Conservation (phyloP, 2,888 invertebrate genomes). For the Mantis religiosa region DNA sequence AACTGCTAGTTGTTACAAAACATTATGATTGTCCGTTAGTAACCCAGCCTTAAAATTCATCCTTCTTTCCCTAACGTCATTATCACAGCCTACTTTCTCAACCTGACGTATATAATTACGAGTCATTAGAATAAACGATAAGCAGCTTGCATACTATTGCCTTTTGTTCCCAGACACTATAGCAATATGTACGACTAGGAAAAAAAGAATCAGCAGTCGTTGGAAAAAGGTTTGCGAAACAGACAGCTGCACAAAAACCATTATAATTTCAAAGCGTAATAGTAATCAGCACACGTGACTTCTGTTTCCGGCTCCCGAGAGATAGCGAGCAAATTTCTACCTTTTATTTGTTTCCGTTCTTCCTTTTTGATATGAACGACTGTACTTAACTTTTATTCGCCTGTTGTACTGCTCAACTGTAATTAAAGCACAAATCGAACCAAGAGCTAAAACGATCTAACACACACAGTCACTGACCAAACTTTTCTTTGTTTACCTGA, state of each 20-base stretch:
- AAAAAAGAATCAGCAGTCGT: neutral
- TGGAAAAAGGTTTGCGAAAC: neutral
- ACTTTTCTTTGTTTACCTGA: neutral
- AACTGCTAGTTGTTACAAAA: neutral
- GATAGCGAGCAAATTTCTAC: neutral
- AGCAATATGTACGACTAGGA: neutral
- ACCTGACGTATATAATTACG: neutral
- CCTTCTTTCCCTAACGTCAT: neutral
- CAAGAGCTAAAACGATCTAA: neutral
- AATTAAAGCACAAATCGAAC: neutral
- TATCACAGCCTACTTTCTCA: neutral
- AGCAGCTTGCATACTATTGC: neutral
- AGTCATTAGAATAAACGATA: conserved; percentile 8
- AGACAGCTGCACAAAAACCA: neutral
- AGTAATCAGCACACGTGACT: neutral
- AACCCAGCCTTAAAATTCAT: neutral
- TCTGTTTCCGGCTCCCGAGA: neutral
- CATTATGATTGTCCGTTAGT: neutral
- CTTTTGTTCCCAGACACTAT: neutral
- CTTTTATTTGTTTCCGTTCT: neutral
- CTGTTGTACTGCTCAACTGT: neutral
- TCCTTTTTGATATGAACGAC: neutral
- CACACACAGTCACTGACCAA: neutral
- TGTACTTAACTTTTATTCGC: neutral
- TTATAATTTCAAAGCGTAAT: neutral